Percentiles rank a stretch among this genome's conserved stretches.
Conservation (phyloP, 2,113 vertebrate species). For the Arothron firmamentum region DNA sequence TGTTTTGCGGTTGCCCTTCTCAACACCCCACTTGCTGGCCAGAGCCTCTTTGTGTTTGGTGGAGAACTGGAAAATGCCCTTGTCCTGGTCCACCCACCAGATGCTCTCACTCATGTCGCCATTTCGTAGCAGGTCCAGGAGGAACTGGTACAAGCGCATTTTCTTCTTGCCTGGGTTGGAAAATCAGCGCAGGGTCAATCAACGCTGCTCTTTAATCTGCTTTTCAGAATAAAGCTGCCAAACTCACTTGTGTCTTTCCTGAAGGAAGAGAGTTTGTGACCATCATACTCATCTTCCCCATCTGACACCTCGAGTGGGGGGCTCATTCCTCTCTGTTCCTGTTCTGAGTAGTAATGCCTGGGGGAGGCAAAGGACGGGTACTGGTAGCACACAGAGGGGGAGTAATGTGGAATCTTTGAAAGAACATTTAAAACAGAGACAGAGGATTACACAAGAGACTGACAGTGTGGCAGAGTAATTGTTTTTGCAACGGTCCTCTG, state of each 20-base stretch:
- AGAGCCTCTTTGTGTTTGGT: constrained; percentile 97
- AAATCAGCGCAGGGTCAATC: not conserved
- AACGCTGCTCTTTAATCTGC: not conserved
- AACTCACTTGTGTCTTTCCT: constrained; percentile 57
- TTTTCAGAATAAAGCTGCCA: not conserved
- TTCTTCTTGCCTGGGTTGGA: constrained; percentile 62
- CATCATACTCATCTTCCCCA: constrained; percentile 59
- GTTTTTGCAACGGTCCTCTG: constrained; percentile 11
- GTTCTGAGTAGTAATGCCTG: constrained; percentile 53
- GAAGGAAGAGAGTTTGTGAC: constrained; percentile 37
- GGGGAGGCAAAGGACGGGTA: constrained; percentile 47
- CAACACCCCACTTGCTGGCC: constrained; percentile 91
- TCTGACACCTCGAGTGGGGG: constrained; percentile 64
- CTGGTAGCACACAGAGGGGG: constrained; percentile 54
- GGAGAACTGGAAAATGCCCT: constrained; percentile 98
- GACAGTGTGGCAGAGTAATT: not conserved
- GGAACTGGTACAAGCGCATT: constrained; percentile 76
- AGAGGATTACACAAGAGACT: not conserved
- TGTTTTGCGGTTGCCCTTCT: constrained; percentile 98
- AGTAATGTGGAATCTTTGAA: constrained; percentile 60
- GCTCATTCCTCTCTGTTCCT: constrained; percentile 55
- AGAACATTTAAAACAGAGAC: constrained; percentile 30
- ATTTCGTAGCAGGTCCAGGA: constrained; percentile 73
- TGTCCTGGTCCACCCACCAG: constrained; percentile 92
- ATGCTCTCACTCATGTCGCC: constrained; percentile 74